Evolutionary conservation across 1,140 invertebrate species (phyloP).

Genomic region (Diabrotica virgifera): DNA sequence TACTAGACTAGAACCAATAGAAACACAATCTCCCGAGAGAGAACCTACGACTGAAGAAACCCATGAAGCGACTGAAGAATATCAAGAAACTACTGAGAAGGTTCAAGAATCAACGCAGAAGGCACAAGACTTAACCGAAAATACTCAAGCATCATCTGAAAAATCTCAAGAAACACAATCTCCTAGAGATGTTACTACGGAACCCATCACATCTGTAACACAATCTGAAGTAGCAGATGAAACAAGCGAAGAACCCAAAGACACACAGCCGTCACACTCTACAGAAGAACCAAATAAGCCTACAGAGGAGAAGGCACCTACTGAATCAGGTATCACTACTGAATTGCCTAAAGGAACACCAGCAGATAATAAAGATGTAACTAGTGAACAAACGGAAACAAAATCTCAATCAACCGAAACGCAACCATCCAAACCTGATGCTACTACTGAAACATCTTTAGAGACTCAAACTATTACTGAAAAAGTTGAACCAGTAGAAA

Average conservation of each 20-base stretch:
- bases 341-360: conserved; percentile 8
- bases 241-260: background rate
- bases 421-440: conserved; percentile 6
- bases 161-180: background rate
- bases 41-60: conserved; percentile 14
- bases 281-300: too few species aligned
- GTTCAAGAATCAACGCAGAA: background rate
- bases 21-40: conserved; percentile 8
- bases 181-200: background rate
- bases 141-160: background rate
- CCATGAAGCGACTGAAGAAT: conserved; percentile 9
- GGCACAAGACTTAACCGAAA: too few species aligned
- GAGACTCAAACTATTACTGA: background rate
- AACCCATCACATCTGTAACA: background rate
- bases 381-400: conserved; percentile 7
- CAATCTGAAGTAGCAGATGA: background rate
- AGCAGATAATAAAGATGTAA: background rate
- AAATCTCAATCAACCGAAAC: background rate
- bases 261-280: too few species aligned
- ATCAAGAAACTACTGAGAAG: conserved; percentile 9
- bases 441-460: background rate
- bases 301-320: too few species aligned
- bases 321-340: background rate
- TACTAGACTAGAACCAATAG: conserved; percentile 7
- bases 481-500: conserved; percentile 8